Percentiles rank a stretch among this genome's conserved stretches.
Conservation (phyloP, 2,113 vertebrate genomes). For the Gadus chalcogrammus region DNA sequence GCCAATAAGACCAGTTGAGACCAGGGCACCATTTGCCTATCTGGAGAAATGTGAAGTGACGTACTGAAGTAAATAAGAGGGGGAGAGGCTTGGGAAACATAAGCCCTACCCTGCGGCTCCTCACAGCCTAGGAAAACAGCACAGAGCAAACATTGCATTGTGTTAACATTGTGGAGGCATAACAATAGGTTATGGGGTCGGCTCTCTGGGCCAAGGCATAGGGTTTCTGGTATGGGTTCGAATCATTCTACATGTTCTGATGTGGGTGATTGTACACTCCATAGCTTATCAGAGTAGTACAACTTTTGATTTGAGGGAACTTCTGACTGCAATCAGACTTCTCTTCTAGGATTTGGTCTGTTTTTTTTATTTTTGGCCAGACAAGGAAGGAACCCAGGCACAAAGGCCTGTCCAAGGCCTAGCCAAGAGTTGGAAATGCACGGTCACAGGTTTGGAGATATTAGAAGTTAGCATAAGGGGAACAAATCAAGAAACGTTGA, state of each 20-base stretch:
- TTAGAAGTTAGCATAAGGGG: too few relatives aligned
- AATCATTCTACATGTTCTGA: conserved; percentile 19
- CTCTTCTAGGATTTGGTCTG: conserved; percentile 54
- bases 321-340: conserved; percentile 35
- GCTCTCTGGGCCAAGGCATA: conserved; percentile 39
- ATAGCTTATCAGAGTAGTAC: conserved; percentile 39
- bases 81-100: conserved; percentile 26
- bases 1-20: conserved; percentile 51
- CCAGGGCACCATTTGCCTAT: conserved; percentile 51
- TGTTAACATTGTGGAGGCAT: conserved; percentile 36
- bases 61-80: conserved; percentile 45
- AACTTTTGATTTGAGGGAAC: conserved; percentile 28
- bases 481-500: background rate
- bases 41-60: conserved; percentile 61
- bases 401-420: too few relatives aligned
- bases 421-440: too few relatives aligned
- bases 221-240: conserved; percentile 28
- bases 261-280: conserved; percentile 23
- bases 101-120: conserved; percentile 44
- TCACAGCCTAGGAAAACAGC: conserved; percentile 36
- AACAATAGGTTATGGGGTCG: conserved; percentile 36
- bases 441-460: too few relatives aligned
- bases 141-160: conserved; percentile 50
- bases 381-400: too few relatives aligned
- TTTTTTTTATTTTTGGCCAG: background rate